phyloP scores from a whole-genome alignment of 2,113 vertebrate genomes.

The Xyliphius kryptos region DNA sequence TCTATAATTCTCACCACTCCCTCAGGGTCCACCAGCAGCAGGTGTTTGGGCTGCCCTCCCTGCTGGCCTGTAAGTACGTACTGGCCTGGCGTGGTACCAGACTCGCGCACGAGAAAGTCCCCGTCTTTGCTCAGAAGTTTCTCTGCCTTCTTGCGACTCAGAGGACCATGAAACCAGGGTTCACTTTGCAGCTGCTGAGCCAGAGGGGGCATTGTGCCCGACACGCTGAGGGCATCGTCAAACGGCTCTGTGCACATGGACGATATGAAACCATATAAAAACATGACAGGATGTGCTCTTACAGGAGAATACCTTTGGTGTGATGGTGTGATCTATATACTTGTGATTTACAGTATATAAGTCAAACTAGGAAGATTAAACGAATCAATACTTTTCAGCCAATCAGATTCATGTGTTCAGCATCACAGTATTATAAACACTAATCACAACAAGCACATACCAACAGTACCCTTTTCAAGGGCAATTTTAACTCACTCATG shows the following conservation, averaged over 20 bases:
- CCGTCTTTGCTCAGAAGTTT: conserved; percentile 81
- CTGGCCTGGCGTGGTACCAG: conserved; percentile 87
- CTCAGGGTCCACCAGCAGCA: conserved; percentile 92
- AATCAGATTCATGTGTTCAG: too few species aligned
- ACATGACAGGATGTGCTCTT: too few species aligned
- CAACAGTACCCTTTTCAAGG: too few species aligned
- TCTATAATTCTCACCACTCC: conserved; percentile 79
- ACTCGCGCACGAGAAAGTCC: conserved; percentile 93
- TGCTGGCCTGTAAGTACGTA: conserved; percentile 93
- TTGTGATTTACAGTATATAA: too few species aligned
- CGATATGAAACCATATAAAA: too few species aligned
- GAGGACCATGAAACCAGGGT: conserved; percentile 88
- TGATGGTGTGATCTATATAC: too few species aligned
- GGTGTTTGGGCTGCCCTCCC: conserved; percentile 87
- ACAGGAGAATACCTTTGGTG: too few species aligned
- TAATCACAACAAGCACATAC: too few species aligned
- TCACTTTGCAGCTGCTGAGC: conserved; percentile 85
- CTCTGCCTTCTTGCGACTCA: conserved; percentile 85
- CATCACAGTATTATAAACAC: too few species aligned
- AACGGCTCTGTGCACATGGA: conserved; percentile 97
- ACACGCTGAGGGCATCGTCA: conserved; percentile 80
- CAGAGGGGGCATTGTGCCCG: conserved; percentile 69
- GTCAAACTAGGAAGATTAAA: too few species aligned
- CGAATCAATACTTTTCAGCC: too few species aligned
- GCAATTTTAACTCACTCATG: conserved; percentile 95